Evolutionary conservation across 2,797 vertebrate species (phyloP), one percentile per base, ranked within the genome.

Genomic region (Hypotaenidia philippensis): DNA sequence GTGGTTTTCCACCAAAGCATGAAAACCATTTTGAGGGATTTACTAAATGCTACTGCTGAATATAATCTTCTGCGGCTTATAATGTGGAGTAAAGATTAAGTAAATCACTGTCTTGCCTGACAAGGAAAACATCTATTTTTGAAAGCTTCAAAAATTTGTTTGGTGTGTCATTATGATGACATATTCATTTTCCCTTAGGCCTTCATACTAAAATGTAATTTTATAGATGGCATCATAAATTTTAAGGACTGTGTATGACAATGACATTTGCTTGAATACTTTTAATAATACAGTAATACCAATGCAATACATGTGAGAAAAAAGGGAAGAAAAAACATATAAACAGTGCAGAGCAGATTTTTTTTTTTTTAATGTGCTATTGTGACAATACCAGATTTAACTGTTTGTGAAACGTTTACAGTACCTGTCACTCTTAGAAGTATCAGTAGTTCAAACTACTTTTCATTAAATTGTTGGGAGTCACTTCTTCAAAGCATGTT

Each of bases 41-140:
- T 90, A 72, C 87, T 87, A 74, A 97, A 89, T 0, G n/a, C 70
- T 94, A 61, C 83, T 80, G 66, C 87, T 97, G 94, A 97, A 96
- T 93, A 96, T 69, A 97, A 92, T 91, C 76, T 94, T 95, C 91
- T 89, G 95, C 91, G 96, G 77, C 76, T 96, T 96, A 91, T 91
- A 95, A 92, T 82, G 78, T 69, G 89, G 79, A 95, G 76, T 13
- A 66, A 95, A 96, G 95, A 94, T 96, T 95, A 95, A 95, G 87
- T 89, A 97, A 97, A 97, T 97, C 93, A 86, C 80, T 84, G 38
- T 95, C 91, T 82, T 96, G 82, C 94, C 79, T 96, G 95, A 95
- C 87, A 96, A 88, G 68, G 57, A 97, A 92, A 98, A 89, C 89
- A 86, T 94, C 36, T 93, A 96, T 94, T 97, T 97, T 92, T 96